Conservation (phyloP, 2,888 invertebrate species). For the Invenusta paracnida region DNA sequence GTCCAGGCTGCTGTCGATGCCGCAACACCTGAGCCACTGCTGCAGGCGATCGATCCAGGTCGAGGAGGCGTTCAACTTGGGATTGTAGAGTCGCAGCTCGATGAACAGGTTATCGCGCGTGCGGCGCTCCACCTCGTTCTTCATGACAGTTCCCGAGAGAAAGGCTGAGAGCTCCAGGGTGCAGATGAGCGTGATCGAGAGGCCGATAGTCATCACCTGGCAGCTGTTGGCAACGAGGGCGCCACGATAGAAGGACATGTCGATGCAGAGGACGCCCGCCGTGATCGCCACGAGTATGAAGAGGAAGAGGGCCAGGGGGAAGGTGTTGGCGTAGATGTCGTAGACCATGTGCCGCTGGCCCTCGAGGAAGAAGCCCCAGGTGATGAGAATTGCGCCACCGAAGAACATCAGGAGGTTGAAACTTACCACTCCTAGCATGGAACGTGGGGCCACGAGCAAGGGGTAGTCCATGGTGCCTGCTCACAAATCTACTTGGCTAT, state of each 20-base stretch:
- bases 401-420: constrained; percentile 28
- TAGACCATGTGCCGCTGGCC: constrained; percentile 30
- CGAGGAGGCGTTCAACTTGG: not conserved
- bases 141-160: constrained; percentile 17
- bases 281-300: constrained; percentile 8
- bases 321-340: constrained; percentile 34
- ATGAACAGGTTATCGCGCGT: constrained; percentile 8
- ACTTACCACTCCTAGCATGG: not conserved
- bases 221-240: constrained; percentile 26
- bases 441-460: constrained; percentile 15
- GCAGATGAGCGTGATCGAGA: constrained; percentile 29
- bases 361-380: constrained; percentile 25
- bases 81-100: not conserved
- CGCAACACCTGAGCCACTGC: constrained; percentile 29
- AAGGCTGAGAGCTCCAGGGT: constrained; percentile 31
- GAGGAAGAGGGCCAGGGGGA: constrained; percentile 21
- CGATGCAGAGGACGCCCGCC: constrained; percentile 12
- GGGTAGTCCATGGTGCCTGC: constrained; percentile 36
- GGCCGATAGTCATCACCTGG: constrained; percentile 31
- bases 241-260: constrained; percentile 33
- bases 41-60: constrained; percentile 1
- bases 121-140: constrained; percentile 8
- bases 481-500: too few species aligned
- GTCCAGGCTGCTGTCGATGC: constrained; percentile 1
- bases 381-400: constrained; percentile 14